Evolutionary conservation across 2,888 invertebrate genomes (phyloP).

Genomic region (Buathra laborator): DNA sequence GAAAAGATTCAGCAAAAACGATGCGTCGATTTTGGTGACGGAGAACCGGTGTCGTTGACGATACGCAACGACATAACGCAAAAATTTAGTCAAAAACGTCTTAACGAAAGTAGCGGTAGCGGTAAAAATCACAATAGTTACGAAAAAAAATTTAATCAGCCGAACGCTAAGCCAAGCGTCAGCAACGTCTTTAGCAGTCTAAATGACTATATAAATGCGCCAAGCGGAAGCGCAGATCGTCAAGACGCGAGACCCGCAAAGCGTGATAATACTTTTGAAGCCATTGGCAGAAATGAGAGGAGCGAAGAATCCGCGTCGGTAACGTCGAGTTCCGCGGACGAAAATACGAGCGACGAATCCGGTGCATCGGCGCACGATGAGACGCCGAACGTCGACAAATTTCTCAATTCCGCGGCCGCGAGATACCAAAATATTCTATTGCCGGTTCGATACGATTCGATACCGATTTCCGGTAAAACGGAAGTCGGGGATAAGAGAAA

Average conservation of each 20-base stretch:
- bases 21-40: constrained; percentile 73
- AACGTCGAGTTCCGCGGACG: not conserved
- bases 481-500: constrained; percentile 13
- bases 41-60: constrained; percentile 73
- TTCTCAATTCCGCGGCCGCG: constrained; percentile 50
- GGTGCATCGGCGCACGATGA: not conserved
- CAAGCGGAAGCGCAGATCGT: constrained; percentile 77
- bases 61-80: constrained; percentile 80
- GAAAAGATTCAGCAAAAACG: constrained; percentile 77
- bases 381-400: not conserved
- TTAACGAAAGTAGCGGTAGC: constrained; percentile 73
- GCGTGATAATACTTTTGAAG: constrained; percentile 38
- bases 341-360: constrained; percentile 23
- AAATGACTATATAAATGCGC: constrained; percentile 87
- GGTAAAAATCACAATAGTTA: constrained; percentile 79
- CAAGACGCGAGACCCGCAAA: constrained; percentile 65
- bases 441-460: constrained; percentile 75
- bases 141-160: constrained; percentile 81
- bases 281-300: constrained; percentile 28
- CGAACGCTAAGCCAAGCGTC: constrained; percentile 86
- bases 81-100: constrained; percentile 78
- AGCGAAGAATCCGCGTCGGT: constrained; percentile 11
- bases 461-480: constrained; percentile 59
- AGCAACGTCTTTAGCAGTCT: constrained; percentile 89
- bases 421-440: constrained; percentile 80